Evolutionary conservation across 2,113 vertebrate species (phyloP).

Genomic region (Cnemophilus loriae): DNA sequence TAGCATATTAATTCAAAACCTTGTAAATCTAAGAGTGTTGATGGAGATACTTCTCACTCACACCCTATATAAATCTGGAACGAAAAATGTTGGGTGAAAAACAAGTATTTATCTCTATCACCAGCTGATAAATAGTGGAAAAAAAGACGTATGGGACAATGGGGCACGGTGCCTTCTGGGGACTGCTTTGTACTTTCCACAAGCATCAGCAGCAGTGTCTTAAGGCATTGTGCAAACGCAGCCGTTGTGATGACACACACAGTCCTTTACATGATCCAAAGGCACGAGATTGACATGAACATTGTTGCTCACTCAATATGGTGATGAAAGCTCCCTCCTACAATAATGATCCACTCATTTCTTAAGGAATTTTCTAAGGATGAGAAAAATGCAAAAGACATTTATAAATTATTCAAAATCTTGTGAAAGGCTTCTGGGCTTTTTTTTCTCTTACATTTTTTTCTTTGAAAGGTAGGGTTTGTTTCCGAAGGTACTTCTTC

Average conservation of each 20-base stretch:
- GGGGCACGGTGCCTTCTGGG: neutral
- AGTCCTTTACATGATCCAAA: neutral
- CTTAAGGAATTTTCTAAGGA: neutral
- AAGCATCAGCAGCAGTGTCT: neutral
- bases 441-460: neutral
- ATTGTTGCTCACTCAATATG: neutral
- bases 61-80: neutral
- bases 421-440: accelerated
- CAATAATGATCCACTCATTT: neutral
- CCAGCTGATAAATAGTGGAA: neutral
- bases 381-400: neutral
- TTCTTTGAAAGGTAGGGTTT: neutral
- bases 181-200: neutral
- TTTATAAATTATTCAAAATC: neutral
- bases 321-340: neutral
- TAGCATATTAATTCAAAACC: neutral
- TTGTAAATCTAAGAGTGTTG: neutral
- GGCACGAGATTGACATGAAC: neutral
- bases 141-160: neutral
- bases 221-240: neutral
- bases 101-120: neutral
- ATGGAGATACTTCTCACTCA: neutral
- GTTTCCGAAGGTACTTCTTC: neutral
- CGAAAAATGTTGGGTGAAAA: neutral
- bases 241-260: neutral